These are phyloP conservation scores for Drosophila infuscata DNA, from an alignment of 2,888 invertebrate genomes.

Conservation along the genomic window DNA sequence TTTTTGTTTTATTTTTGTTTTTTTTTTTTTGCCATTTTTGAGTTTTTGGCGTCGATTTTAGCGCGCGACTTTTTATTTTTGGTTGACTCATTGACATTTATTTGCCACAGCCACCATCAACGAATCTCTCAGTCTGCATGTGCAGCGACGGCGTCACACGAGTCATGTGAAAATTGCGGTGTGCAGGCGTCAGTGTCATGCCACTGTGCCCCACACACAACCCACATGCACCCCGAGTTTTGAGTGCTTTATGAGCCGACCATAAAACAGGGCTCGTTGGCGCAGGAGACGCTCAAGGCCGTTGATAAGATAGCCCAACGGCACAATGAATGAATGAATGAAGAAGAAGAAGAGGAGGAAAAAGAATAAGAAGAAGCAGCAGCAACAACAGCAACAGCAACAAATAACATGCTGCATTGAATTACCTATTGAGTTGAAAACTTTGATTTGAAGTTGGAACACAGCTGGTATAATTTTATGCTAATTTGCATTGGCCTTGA, in stretches of 20 bases:
- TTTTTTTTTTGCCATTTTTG: constrained; percentile 21
- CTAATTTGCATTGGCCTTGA: constrained; percentile 19
- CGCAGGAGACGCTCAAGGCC: constrained; percentile 56
- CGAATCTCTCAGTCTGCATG: constrained; percentile 7
- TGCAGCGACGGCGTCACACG: constrained; percentile 23
- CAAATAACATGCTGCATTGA: constrained; percentile 37
- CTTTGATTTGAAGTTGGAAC: constrained; percentile 10
- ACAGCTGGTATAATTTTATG: constrained; percentile 19
- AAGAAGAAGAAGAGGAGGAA: background rate
- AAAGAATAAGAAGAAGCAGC: constrained; percentile 10
- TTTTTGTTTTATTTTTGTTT: constrained; percentile 3
- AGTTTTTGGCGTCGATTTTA: constrained; percentile 45
- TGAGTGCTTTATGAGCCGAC: constrained; percentile 41
- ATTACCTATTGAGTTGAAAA: constrained; percentile 30
- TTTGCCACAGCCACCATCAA: constrained; percentile 31
- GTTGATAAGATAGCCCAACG: constrained; percentile 60
- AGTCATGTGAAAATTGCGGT: constrained; percentile 48
- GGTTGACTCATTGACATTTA: constrained; percentile 65
- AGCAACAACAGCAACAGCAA: constrained; percentile 5
- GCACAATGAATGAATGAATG: constrained; percentile 20
- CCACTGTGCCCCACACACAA: constrained; percentile 12
- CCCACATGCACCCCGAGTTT: background rate
- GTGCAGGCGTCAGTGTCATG: constrained; percentile 35
- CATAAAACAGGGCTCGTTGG: constrained; percentile 30
- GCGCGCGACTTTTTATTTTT: constrained; percentile 47